Base-by-base conservation (phyloP, 2,797 vertebrate genomes). In the Alosa sapidissima region DNA sequence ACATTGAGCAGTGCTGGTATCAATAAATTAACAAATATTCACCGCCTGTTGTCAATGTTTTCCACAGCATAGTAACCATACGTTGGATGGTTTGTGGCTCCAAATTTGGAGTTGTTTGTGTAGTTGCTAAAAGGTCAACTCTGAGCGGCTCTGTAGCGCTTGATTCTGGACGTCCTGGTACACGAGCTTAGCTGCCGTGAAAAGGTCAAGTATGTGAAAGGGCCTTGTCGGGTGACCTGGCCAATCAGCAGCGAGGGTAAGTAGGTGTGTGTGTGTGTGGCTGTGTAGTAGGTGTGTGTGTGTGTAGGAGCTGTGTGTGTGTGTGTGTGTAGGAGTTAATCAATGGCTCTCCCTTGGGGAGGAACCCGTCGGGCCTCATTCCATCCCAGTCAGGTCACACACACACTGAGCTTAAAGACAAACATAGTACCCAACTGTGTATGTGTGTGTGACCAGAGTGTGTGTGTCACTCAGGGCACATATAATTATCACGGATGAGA, bases 181-280 rank as follows among this genome's bases (percentile, higher is more conserved):
- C 83, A 82, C 88, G 21, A 82, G 83, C 16, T 58, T 82, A 41
- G 81, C 81, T 48, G 33, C 83, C 49, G 48, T 60, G 51, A 47
- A 84, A 87, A 88, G 83, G 88, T 88, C 86, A 86, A 78, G 45
- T 24, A 81, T 81, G 81, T 85, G 83, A 86, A 83, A 24, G 55
- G 82, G 62, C n/a, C 48, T 49, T 65, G 65, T 47, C 62, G 81
- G 47, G 54, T 55, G 72, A 48, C 49, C 58, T 33, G 10, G 36
- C 75, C 83, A 45, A 47, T 55, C 78, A 48, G 82, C 83, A 81
- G 10, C 28, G 10, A 65, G 62, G 10, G 62, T 84, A 33, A 85
- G 62, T 41, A 33, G 24, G 24, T 8, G n/a, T 65, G 62, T 28
- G 28, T 28, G 28, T 28, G 28, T 28, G 28, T 28, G 28, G 28